Evolutionary conservation across 2,888 invertebrate species (phyloP), one percentile per base, ranked within the genome.

Genomic region (Phytoseiulus persimilis): DNA sequence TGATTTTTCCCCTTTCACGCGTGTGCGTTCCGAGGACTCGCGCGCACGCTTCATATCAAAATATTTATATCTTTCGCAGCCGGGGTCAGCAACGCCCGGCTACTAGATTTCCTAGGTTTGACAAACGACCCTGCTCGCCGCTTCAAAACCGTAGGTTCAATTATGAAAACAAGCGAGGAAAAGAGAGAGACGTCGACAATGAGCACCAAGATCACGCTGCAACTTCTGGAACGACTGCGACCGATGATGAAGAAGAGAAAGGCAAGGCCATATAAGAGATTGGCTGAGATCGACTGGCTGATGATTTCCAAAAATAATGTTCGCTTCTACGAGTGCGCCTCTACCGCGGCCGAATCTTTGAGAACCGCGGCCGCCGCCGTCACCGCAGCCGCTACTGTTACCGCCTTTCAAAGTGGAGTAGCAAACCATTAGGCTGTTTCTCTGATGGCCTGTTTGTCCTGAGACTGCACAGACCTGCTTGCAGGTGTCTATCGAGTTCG

Each of bases 201-300:
- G 65, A 65, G 65, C 65, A 65, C 18, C 65, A 65, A 65, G 65
- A 65, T 65, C 65, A 65, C 65, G 65, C 1, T 65, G 28, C 65
- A 6, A 14, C 46, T 14, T 6, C 65, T 65, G 65, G 11, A 28
- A 28, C 65, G 5, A 3, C 65, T 65, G 28, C 65, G 65, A 23
- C 65, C 18, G 65, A 28, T 65, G 65, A 65, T 65, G 65, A 65
- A 65, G 65, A 65, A 23, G 65, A 65, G 65, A 65, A 65, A 65
- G 65, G 65, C 65, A 65, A 65, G 65, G 65, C 65, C 65, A 65
- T 65, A 65, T 65, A 65, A 65, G 65, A 65, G 65, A 65, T 65
- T 65, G 65, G 18, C 65, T 65, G 11, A 65, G 65, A 65, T 65
- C 65, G 65, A 65, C 65, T 65, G 65, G 5, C 65, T 65, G 65